Percentiles rank a stretch among this genome's conserved stretches.
These are phyloP conservation scores for Patagioenas fasciata DNA, from an alignment of 2,113 vertebrate species.

Conservation along the genomic window DNA sequence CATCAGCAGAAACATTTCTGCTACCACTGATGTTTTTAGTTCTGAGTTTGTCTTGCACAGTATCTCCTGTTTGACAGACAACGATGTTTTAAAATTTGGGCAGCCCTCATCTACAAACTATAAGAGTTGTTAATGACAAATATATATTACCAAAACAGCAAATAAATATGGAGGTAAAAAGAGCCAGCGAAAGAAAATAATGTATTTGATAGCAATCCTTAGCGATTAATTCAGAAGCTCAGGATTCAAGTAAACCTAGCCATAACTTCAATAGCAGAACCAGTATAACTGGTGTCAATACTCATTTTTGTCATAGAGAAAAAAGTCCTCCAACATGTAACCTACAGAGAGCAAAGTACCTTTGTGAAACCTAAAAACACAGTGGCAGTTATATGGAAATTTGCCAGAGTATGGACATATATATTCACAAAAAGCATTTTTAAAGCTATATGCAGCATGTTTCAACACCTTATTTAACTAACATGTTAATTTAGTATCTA, in stretches of 20 bases:
- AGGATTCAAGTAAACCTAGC: neutral
- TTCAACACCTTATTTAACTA: neutral
- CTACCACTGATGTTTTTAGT: neutral
- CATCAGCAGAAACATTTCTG: neutral
- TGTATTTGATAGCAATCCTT: neutral
- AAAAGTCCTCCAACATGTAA: neutral
- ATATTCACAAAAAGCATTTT: neutral
- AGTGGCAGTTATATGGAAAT: fast-evolving
- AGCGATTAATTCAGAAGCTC: neutral
- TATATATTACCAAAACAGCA: neutral
- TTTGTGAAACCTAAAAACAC: neutral
- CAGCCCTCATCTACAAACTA: neutral
- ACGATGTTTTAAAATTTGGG: neutral
- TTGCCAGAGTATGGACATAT: fast-evolving
- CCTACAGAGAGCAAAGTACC: neutral
- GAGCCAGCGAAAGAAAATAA: no score
- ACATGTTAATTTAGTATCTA: neutral
- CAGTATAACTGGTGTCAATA: neutral
- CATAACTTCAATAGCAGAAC: neutral
- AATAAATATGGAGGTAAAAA: neutral
- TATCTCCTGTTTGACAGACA: neutral
- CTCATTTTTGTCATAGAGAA: neutral
- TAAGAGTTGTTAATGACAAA: neutral
- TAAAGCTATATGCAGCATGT: neutral
- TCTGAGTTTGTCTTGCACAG: neutral